Conservation (phyloP, 2,797 vertebrate species). For the Gadopsis bispinosus region DNA sequence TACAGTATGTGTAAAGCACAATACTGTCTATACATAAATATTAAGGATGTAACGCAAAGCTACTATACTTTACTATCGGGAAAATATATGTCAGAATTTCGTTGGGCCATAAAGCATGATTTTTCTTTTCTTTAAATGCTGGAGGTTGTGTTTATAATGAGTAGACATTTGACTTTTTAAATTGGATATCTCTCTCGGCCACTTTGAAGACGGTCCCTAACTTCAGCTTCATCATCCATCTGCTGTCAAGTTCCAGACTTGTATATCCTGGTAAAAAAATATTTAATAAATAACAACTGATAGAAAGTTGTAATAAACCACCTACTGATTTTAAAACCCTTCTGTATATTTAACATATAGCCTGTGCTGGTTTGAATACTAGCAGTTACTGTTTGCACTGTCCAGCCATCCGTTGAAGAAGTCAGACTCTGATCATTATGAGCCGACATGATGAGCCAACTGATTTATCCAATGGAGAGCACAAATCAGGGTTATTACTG, state of each 20-base stretch:
- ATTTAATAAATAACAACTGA: too few species aligned
- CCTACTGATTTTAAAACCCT: neutral
- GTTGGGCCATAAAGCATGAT: neutral
- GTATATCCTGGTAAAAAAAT: too few species aligned
- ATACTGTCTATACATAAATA: neutral
- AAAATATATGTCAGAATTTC: neutral
- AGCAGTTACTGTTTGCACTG: neutral
- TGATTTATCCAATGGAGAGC: neutral
- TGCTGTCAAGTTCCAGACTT: neutral
- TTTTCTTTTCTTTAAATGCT: neutral
- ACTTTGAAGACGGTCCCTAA: too few species aligned
- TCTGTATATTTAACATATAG: neutral
- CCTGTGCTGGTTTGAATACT: too few species aligned
- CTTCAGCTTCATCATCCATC: neutral
- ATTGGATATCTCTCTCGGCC: too few species aligned
- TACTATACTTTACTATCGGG: too few species aligned
- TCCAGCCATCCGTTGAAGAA: neutral
- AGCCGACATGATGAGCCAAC: neutral
- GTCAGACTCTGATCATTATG: neutral
- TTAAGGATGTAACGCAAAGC: neutral
- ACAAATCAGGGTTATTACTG: neutral
- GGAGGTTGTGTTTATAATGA: neutral
- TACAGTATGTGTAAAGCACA: neutral
- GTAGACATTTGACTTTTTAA: too few species aligned
- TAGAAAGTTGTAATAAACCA: neutral